Base-by-base conservation (phyloP, 2,797 vertebrate species). In the Salarias fasciatus region DNA sequence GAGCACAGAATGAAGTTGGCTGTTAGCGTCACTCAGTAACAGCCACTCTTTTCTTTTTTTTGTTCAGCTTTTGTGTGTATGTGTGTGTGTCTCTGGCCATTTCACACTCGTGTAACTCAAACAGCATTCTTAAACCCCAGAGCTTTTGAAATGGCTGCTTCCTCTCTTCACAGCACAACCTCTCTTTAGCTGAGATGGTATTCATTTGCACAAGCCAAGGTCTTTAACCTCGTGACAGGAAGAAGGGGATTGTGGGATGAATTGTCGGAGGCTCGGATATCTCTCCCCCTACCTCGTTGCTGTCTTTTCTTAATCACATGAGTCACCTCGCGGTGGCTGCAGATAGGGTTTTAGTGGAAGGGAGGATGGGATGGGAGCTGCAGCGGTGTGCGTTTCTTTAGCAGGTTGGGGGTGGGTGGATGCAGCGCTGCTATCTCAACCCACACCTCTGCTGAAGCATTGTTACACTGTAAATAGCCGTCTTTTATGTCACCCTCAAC, bases 301-400 rank as follows among this genome's bases (percentile, higher is more conserved):
- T 76, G 69, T 62, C 75, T 81, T 84, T 87, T 64, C 79, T 75
- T 91, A 89, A 90, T 90, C 88, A 84, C 79, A 77, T 65, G 75
- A 89, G 84, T 85, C 82, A 56, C 78, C 77, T 57, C 54, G 62
- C 42, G 38, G 74, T 72, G 63, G 71, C 58, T 54, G 67, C 55
- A 66, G 72, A 83, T 63, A 67, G 63, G 71, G 59, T 55, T 75
- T 77, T 77, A 71, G 44, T 79, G 66, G 77, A 74, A 76, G 63
- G 48, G 67, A 76, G 76, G 72, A 49, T 67, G 58, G 63, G 56
- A 70, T 72, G 65, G 60, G 73, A 80, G 45, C 48, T 56, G 49
- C 30, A 35, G 59, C 51, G 43, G 28, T 31, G 30, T 72, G 53
- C 44, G 63, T 69, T 49, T 83, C 73, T 69, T 63, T 65, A 75